Evolutionary conservation across 2,797 vertebrate genomes (phyloP).

Genomic region (Coranthus polyacanthus): DNA sequence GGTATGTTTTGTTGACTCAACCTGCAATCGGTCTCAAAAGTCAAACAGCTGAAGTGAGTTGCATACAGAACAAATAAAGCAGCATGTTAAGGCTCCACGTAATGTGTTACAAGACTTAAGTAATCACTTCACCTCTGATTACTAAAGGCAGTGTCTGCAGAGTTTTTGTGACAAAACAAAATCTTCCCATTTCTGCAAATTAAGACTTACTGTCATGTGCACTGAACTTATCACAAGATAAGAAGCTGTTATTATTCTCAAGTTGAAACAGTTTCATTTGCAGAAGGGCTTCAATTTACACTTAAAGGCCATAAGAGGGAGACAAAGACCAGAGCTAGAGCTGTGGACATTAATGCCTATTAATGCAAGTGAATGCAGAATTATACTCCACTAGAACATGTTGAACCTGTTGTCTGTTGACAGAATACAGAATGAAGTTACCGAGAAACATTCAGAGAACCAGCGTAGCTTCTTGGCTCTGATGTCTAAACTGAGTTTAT

Average conservation of each 20-base stretch:
- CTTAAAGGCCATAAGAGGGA: not conserved
- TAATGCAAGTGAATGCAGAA: no score
- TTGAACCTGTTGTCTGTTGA: not conserved
- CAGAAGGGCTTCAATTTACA: not conserved
- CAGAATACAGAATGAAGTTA: conserved; percentile 77
- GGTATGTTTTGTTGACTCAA: conserved; percentile 1
- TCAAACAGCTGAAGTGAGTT: conserved; percentile 1
- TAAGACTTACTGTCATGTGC: no score
- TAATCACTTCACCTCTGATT: not conserved
- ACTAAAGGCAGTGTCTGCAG: no score
- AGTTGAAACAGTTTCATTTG: no score
- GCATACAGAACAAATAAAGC: conserved; percentile 2
- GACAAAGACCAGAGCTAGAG: not conserved
- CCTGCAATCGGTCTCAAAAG: not conserved
- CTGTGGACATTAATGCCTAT: not conserved
- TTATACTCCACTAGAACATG: no score
- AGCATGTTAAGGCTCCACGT: not conserved
- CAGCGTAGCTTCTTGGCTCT: conserved; percentile 90
- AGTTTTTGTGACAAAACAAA: no score
- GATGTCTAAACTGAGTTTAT: conserved; percentile 88
- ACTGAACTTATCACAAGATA: no score
- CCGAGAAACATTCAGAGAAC: conserved; percentile 96
- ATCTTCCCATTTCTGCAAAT: no score
- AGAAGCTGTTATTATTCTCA: not conserved
- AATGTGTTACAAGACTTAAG: not conserved